Percentiles rank a stretch among this genome's conserved stretches.
Conservation (phyloP, 2,113 vertebrate genomes). For the Cygnus atratus region DNA sequence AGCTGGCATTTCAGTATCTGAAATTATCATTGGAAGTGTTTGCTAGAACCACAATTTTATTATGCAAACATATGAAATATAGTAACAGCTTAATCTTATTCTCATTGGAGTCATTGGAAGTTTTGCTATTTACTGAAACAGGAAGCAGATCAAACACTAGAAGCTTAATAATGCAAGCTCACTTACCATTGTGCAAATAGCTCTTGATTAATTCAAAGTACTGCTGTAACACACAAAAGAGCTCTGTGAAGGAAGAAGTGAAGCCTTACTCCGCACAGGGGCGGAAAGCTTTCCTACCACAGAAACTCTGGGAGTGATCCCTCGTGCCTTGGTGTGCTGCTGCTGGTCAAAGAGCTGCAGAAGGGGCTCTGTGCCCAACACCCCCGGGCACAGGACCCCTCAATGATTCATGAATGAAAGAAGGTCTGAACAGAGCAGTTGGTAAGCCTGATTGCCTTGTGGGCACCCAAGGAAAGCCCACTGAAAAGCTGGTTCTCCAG, state of each 20-base stretch:
- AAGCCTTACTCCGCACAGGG: background rate
- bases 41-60: background rate
- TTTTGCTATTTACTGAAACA: conserved; percentile 43
- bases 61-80: conserved; percentile 37
- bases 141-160: conserved; percentile 28
- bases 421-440: background rate
- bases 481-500: background rate
- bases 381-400: background rate
- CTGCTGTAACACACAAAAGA: background rate
- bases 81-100: conserved; percentile 46
- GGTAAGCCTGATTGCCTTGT: too few species aligned
- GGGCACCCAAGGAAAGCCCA: background rate
- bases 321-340: accelerated
- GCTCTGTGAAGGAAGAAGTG: background rate
- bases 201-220: background rate
- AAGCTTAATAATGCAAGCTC: conserved; percentile 6
- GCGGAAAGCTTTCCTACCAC: background rate
- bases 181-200: conserved; percentile 5
- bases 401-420: background rate
- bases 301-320: background rate
- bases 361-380: background rate
- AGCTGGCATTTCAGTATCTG: background rate
- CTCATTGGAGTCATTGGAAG: conserved; percentile 25
- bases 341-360: background rate
- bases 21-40: background rate